Percentiles rank a stretch among this genome's conserved stretches.
Conservation (phyloP, 2,888 invertebrate genomes). For the Oasisia sp. region DNA sequence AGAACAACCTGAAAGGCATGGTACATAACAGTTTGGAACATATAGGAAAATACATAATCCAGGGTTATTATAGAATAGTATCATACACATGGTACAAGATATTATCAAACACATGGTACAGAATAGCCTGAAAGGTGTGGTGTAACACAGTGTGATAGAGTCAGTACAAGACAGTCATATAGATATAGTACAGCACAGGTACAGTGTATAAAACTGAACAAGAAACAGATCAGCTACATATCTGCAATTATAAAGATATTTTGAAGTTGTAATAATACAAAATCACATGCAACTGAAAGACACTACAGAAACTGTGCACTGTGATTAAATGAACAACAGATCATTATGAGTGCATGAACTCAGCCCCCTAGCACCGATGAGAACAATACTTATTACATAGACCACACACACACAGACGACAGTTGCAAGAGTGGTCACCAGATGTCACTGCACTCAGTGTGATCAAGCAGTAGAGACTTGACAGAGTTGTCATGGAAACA, state of each 20-base stretch:
- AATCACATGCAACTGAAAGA: not conserved
- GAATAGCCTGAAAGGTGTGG: not conserved
- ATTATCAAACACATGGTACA: not conserved
- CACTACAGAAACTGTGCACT: conserved; percentile 20
- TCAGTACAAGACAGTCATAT: too few relatives aligned
- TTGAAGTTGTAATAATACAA: not conserved
- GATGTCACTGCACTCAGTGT: not conserved
- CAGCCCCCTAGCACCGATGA: not conserved
- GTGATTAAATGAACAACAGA: not conserved
- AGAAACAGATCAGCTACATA: not conserved
- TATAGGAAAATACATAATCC: not conserved
- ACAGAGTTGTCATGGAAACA: conserved; percentile 12
- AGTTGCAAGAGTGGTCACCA: not conserved
- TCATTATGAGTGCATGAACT: not conserved
- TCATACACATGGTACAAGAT: not conserved
- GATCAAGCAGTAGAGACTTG: not conserved
- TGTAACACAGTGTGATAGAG: too few relatives aligned
- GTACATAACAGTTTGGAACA: too few relatives aligned
- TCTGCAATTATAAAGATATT: not conserved
- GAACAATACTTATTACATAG: not conserved
- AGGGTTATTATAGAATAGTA: not conserved
- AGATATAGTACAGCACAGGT: not conserved
- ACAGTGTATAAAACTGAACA: not conserved
- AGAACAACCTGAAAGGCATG: not conserved
- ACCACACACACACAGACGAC: not conserved